These are phyloP conservation scores for Pseudolaguvia tuberculata DNA, from an alignment of 2,113 vertebrate species.

Conservation along the genomic window DNA sequence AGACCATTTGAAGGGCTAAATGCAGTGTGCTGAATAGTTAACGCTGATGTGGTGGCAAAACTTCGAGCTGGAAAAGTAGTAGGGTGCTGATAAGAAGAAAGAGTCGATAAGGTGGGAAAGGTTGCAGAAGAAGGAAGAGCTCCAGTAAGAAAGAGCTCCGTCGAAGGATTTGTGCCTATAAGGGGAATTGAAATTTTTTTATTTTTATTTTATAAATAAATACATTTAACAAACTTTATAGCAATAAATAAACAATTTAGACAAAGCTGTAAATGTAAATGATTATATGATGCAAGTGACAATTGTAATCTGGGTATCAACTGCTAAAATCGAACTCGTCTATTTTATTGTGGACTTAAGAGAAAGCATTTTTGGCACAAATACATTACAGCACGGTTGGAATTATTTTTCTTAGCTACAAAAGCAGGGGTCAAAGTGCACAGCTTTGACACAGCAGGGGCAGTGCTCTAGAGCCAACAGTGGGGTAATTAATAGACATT, in stretches of 20 bases:
- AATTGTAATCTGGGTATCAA: neutral
- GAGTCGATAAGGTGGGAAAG: slow-evolving; percentile 81
- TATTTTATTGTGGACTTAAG: too few relatives aligned
- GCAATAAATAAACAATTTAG: neutral
- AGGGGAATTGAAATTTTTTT: slow-evolving; percentile 33
- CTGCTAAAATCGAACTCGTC: neutral
- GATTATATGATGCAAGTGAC: neutral
- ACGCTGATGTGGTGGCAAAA: slow-evolving; percentile 81
- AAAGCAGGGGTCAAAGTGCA: too few relatives aligned
- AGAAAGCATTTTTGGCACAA: too few relatives aligned
- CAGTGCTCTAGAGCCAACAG: too few relatives aligned
- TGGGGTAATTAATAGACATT: neutral
- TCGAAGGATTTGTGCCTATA: slow-evolving; percentile 87
- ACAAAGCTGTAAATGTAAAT: neutral
- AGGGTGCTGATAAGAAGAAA: slow-evolving; percentile 88
- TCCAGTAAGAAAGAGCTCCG: slow-evolving; percentile 92
- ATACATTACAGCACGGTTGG: too few relatives aligned
- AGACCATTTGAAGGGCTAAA: slow-evolving; percentile 91
- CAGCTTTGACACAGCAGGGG: too few relatives aligned
- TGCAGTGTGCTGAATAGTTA: slow-evolving; percentile 84
- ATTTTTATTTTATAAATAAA: neutral
- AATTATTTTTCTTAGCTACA: too few relatives aligned
- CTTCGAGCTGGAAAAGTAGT: slow-evolving; percentile 85
- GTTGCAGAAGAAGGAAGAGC: slow-evolving; percentile 87
- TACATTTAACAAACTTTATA: neutral